Evolutionary conservation across 2,888 invertebrate species (phyloP), one percentile per base, ranked within the genome.

Genomic region (Ametastegia equiseti): DNA sequence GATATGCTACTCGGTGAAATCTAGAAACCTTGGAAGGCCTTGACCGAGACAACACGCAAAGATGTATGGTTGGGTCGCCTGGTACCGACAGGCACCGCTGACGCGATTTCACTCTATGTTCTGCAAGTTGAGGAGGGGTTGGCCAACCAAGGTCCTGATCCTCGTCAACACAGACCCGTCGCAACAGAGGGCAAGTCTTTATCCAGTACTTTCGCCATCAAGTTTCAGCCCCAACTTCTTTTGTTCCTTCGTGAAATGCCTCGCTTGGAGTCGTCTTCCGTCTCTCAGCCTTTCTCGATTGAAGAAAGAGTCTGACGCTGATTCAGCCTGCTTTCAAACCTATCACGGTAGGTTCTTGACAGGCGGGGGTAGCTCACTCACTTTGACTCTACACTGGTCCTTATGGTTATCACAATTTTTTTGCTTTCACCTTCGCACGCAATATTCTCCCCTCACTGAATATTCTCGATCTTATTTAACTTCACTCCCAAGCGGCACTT

Each of bases 41-140:
- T 78, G 78, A 78, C 78, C 78, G 78, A 78, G 63, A 30, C 39
- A 75, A 33, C 75, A 57, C 75, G 75, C 75, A 19, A 57, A 42
- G 60, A 78, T 27, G 42, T 50, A 63, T 23, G 75, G 36, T 71
- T 45, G 15, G 45, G 39, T 60, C 27, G 78, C 78, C 78, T 78
- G 78, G 78, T 60, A 78, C 78, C 57, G 60, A 42, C 60, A 78
- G 60, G 63, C 45, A 78, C 78, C 78, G 78, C 63, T 63, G 75
- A 50, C 33, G 54, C 75, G 50, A 75, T 75, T 50, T 27, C 54
- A 39, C 54, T 39, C 47, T 75, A 5, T 36, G 65, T 39, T 67
- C n/a, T 15, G 39, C 36, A 7, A 39, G 65, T 39, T 67, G 6
- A 67, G 39, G 19, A 67, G 65, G 65, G 65, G 65, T 30, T 30